Evolutionary conservation across 2,888 invertebrate genomes (phyloP).

Genomic region (Thymelicus lineola): DNA sequence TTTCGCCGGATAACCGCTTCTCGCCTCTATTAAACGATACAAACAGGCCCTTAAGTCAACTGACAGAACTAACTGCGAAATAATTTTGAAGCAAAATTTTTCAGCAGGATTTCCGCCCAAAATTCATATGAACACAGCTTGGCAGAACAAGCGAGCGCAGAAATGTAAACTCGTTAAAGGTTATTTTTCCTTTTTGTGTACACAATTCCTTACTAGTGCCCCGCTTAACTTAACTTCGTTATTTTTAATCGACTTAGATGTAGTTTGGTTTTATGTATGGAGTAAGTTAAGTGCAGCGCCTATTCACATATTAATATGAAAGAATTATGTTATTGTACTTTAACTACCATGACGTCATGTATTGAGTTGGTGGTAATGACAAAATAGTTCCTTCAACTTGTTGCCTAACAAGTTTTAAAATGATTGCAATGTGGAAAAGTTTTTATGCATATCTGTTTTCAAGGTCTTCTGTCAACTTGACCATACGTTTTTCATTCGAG

Average conservation of each 20-base stretch:
- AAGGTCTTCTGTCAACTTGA: too few species aligned
- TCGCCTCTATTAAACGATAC: neutral
- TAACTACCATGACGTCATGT: neutral
- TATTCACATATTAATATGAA: too few species aligned
- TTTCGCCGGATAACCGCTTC: neutral
- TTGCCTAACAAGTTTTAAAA: too few species aligned
- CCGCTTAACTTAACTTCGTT: slow-evolving; percentile 12
- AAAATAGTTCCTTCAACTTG: neutral
- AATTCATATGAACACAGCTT: slow-evolving; percentile 32
- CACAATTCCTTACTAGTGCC: slow-evolving; percentile 16
- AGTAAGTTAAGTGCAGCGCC: too few species aligned
- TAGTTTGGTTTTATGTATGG: neutral
- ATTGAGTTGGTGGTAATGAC: neutral
- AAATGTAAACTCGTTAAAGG: slow-evolving; percentile 32
- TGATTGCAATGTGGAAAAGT: too few species aligned
- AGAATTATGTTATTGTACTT: too few species aligned
- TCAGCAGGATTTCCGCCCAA: slow-evolving; percentile 22
- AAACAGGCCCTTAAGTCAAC: neutral
- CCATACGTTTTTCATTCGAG: too few species aligned
- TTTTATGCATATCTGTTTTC: too few species aligned
- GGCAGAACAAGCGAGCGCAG: slow-evolving; percentile 18
- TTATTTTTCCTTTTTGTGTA: slow-evolving; percentile 28
- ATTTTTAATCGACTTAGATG: slow-evolving; percentile 15
- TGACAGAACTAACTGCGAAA: slow-evolving; percentile 27
- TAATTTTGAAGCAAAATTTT: slow-evolving; percentile 29